Evolutionary conservation across 2,113 vertebrate species (phyloP), one percentile per base, ranked within the genome.

Genomic region (Litocranius walleri): DNA sequence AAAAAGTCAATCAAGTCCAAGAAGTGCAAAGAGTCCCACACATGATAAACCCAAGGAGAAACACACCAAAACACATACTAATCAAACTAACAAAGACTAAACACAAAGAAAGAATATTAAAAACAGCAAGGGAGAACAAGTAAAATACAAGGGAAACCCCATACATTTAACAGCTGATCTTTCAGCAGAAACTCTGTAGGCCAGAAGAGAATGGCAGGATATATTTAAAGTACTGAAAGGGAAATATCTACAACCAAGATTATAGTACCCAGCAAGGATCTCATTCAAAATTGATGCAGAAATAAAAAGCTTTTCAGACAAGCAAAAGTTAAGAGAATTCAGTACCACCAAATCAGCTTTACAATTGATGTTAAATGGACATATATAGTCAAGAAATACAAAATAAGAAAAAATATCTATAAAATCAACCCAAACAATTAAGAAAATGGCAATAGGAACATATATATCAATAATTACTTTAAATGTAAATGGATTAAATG

Each of bases 341-440:
- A 12, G 19, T 23, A 40, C 67, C 67, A 36, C n/a, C n/a, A 71
- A 71, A 71, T 2, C 64, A 71, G 9, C n/a, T 36, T 71, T 71
- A 36, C 2, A 71, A 23, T 6, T 5, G 12, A 71, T 36, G 10
- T 5, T 36, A 71, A 71, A 71, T 0, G 2, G 2, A 71, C 33
- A 3, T 71, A 71, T 12, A 71, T 71, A 36, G 67, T 23, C 67
- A 71, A 71, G n/a, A 71, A 71, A 40, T 71, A 71, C 19, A 36
- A 71, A 64, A 36, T 36, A 36, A 71, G n/a, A 71, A 71, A 40
- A 67, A 40, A 71, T 2, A 71, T 23, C 67, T 71, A 71, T 12
- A 40, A 71, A 71, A 71, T 40, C n/a, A 71, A 36, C 17, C 64
- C 9, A 36, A 71, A 36, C 17, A 36, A 71, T 71, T 71, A 36